Evolutionary conservation across 2,113 vertebrate genomes (phyloP).

Genomic region (Microcebus lehilahytsara): DNA sequence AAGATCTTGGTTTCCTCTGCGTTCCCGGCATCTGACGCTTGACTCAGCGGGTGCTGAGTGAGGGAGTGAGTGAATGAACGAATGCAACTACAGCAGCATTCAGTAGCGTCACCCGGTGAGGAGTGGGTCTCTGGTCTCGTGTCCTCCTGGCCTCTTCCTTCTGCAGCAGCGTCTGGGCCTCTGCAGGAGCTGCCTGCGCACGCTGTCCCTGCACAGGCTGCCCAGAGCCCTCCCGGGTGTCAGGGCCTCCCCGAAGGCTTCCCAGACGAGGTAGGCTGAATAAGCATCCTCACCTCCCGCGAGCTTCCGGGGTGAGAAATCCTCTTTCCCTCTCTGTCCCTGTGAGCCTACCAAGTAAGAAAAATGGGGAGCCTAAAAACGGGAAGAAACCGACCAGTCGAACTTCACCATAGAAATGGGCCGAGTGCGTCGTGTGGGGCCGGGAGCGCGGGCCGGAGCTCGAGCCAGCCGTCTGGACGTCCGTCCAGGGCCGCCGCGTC

Average conservation of each 20-base stretch:
- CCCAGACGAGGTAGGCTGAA: not conserved
- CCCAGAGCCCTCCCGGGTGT: not conserved
- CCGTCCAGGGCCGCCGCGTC: not conserved
- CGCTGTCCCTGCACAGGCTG: not conserved
- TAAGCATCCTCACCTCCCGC: not conserved
- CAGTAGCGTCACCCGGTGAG: not conserved
- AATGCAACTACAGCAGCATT: not conserved
- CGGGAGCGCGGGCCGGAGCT: not conserved
- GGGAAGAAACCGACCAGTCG: not conserved
- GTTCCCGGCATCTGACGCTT: not conserved
- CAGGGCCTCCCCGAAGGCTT: not conserved
- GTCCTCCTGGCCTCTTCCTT: not conserved
- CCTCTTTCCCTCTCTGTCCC: not conserved
- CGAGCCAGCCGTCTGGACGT: not conserved
- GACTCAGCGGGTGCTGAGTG: accelerated
- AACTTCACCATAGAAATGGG: not conserved
- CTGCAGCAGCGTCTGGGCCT: not conserved
- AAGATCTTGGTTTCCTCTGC: not conserved
- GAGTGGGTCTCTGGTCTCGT: too few relatives aligned
- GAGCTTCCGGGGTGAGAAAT: not conserved
- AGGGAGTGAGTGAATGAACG: not conserved
- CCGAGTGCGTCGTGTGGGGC: not conserved
- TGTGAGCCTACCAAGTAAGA: not conserved
- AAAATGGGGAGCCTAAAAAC: not conserved
- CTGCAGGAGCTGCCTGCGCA: not conserved